Percentiles rank a stretch among this genome's conserved stretches.
phyloP scores from a whole-genome alignment of 2,888 invertebrate genomes.

The Eledone cirrhosa region DNA sequence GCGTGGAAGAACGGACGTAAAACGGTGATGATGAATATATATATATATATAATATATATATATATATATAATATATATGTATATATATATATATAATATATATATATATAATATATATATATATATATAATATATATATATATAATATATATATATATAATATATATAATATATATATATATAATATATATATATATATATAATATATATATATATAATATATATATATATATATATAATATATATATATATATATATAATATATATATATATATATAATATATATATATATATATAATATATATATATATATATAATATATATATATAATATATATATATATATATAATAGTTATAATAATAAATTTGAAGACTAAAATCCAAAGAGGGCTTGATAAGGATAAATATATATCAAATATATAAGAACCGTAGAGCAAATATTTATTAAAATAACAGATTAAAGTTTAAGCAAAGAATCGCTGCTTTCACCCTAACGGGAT shows the following conservation, averaged over 20 bases:
- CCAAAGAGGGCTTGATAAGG: too few species aligned
- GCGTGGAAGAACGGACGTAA: too few species aligned
- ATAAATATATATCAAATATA: too few species aligned
- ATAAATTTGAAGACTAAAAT: too few species aligned
- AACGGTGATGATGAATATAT: background rate
- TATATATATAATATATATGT: too few species aligned
- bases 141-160: constrained; percentile 3
- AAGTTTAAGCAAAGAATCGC: too few species aligned
- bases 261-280: background rate
- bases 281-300: background rate
- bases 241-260: background rate
- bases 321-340: background rate
- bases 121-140: background rate
- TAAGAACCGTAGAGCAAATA: too few species aligned
- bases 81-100: background rate
- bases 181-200: background rate
- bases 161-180: too few species aligned
- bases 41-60: background rate
- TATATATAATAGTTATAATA: background rate
- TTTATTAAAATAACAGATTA: too few species aligned
- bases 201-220: background rate
- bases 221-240: background rate
- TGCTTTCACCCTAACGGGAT: too few species aligned
- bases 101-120: background rate
- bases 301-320: background rate